Conservation (phyloP, 2,888 invertebrate species). For the Torymus aiolomorphi region DNA sequence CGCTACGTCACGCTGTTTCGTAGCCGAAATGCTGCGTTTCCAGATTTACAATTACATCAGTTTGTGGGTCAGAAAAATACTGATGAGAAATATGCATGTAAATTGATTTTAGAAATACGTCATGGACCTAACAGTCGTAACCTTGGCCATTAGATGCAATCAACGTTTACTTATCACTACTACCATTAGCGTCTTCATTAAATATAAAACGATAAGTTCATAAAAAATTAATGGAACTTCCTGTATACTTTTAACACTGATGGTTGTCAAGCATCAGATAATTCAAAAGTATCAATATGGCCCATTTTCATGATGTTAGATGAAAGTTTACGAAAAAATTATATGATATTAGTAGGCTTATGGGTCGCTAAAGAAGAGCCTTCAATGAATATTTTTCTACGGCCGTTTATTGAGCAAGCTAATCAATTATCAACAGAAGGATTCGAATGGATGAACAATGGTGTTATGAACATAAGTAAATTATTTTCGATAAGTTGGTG, state of each 20-base stretch:
- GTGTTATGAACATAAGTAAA: neutral
- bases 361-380: conserved; percentile 7
- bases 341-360: neutral
- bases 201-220: no score
- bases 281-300: conserved; percentile 5
- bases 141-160: no score
- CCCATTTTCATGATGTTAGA: conserved; percentile 35
- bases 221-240: conserved; percentile 3
- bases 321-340: conserved; percentile 42
- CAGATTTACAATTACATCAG: no score
- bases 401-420: conserved; percentile 6
- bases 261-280: conserved; percentile 4
- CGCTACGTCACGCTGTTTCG: no score
- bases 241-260: conserved; percentile 29
- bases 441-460: conserved; percentile 33
- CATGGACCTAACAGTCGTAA: no score
- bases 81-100: no score
- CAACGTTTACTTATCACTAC: no score
- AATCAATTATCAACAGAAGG: neutral
- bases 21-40: no score
- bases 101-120: no score
- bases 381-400: neutral
- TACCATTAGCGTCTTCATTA: no score
- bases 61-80: no score
- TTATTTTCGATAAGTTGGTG: conserved; percentile 1